Percentiles rank a stretch among this genome's conserved stretches.
Evolutionary conservation across 2,113 vertebrate genomes (phyloP).

Genomic region (Mustelus asterias): DNA sequence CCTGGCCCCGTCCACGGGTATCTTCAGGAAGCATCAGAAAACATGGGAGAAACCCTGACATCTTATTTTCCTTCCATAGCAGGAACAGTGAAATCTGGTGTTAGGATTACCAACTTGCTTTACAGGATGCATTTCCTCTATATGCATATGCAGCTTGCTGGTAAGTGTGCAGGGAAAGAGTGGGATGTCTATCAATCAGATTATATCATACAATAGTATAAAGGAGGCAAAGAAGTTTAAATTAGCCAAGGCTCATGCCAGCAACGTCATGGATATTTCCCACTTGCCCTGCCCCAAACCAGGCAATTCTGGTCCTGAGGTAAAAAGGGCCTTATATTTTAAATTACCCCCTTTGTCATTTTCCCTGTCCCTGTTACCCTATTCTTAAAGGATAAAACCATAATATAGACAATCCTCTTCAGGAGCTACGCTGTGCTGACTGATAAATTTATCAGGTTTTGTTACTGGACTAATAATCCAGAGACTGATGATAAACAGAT

Average conservation of each 20-base stretch:
- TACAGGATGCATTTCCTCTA: not conserved
- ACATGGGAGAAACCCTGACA: not conserved
- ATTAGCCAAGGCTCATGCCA: not conserved
- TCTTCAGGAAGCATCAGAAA: not conserved
- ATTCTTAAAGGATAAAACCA: not conserved
- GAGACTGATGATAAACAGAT: too few species aligned
- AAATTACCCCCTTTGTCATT: not conserved
- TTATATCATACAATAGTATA: not conserved
- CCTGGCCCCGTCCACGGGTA: not conserved
- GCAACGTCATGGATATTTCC: not conserved
- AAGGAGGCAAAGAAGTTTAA: not conserved
- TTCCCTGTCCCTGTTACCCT: not conserved
- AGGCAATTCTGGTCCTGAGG: not conserved
- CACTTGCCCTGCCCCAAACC: not conserved
- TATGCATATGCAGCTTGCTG: not conserved
- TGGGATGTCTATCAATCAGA: not conserved
- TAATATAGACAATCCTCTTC: not conserved
- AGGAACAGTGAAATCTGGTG: not conserved
- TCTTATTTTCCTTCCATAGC: not conserved
- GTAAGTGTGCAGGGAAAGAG: not conserved
- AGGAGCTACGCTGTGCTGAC: not conserved
- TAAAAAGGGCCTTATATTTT: not conserved
- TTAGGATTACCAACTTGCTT: not conserved
- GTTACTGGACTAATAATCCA: too few species aligned
- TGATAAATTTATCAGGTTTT: not conserved